Percentiles rank a stretch among this genome's conserved stretches.
Conservation (phyloP, 1,140 invertebrate genomes). For the Orussus abietinus region DNA sequence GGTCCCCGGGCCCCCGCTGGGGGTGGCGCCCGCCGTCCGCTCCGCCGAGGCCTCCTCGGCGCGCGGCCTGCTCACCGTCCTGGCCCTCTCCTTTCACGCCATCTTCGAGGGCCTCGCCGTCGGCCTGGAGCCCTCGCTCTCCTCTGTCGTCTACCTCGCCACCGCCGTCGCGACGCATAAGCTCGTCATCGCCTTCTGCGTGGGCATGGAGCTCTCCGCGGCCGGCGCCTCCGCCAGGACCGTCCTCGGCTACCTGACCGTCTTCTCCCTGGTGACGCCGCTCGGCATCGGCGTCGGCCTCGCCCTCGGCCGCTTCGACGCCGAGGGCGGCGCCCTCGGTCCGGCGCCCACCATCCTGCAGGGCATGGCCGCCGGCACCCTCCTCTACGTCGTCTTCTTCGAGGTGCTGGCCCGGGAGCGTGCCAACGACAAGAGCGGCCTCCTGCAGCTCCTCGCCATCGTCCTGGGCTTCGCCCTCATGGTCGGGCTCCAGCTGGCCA, state of each 20-base stretch:
- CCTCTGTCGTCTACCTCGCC: slow-evolving; percentile 66
- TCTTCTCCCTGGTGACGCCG: slow-evolving; percentile 67
- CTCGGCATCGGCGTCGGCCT: slow-evolving; percentile 64
- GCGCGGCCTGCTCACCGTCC: slow-evolving; percentile 63
- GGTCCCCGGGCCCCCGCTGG: slow-evolving; percentile 57
- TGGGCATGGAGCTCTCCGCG: slow-evolving; percentile 65
- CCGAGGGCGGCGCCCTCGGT: slow-evolving; percentile 48
- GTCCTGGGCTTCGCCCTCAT: slow-evolving; percentile 72
- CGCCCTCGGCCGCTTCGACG: slow-evolving; percentile 47
- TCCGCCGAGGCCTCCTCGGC: slow-evolving; percentile 48
- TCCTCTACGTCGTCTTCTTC: slow-evolving; percentile 89
- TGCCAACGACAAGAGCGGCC: slow-evolving; percentile 62
- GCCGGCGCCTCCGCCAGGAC: slow-evolving; percentile 58
- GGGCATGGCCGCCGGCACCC: slow-evolving; percentile 80
- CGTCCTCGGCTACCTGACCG: slow-evolving; percentile 59
- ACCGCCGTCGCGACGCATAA: slow-evolving; percentile 73
- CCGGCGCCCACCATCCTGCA: slow-evolving; percentile 61
- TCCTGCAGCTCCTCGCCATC: slow-evolving; percentile 68
- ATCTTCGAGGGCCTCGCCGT: slow-evolving; percentile 80
- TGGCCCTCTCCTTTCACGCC: slow-evolving; percentile 76
- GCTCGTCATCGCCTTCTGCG: slow-evolving; percentile 68
- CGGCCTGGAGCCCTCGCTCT: slow-evolving; percentile 64
- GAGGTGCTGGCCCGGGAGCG: slow-evolving; percentile 80
- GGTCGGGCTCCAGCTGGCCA: slow-evolving; percentile 69
- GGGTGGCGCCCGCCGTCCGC: slow-evolving; percentile 52